Conservation (phyloP, 2,797 vertebrate species). For the Selene dorsalis region DNA sequence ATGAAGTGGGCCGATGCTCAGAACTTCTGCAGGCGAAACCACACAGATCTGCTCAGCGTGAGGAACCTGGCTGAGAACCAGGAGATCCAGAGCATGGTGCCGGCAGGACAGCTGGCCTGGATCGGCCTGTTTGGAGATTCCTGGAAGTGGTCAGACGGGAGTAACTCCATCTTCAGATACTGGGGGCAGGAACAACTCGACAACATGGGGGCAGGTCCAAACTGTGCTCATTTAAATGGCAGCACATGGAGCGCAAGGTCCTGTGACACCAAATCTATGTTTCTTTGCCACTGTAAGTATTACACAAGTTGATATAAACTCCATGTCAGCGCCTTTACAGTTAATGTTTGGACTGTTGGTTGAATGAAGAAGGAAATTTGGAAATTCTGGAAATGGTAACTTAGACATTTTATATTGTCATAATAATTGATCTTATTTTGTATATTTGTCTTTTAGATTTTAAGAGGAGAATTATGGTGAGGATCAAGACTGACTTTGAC, state of each 20-base stretch:
- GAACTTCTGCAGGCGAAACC: slow-evolving; percentile 24
- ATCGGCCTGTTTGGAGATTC: slow-evolving; percentile 47
- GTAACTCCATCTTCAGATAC: slow-evolving; percentile 23
- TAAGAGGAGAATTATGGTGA: too few species aligned
- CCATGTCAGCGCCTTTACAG: not conserved
- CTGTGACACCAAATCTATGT: slow-evolving; percentile 23
- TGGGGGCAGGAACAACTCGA: not conserved
- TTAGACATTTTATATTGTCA: too few species aligned
- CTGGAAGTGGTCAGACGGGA: slow-evolving; percentile 61
- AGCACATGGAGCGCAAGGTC: slow-evolving; percentile 15
- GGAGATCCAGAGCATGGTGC: slow-evolving; percentile 2
- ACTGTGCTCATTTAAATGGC: not conserved
- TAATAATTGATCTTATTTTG: too few species aligned
- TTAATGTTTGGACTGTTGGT: too few species aligned
- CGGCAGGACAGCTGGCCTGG: slow-evolving; percentile 6
- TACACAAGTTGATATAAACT: not conserved
- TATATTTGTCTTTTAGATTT: too few species aligned
- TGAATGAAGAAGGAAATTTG: too few species aligned
- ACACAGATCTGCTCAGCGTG: slow-evolving; percentile 50
- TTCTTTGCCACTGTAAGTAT: slow-evolving; percentile 41
- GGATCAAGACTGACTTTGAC: slow-evolving; percentile 2
- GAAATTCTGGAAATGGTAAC: too few species aligned
- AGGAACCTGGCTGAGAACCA: slow-evolving; percentile 18
- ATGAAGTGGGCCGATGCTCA: slow-evolving; percentile 34
- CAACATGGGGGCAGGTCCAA: not conserved